Evolutionary conservation across 2,888 invertebrate genomes (phyloP), one percentile per base, ranked within the genome.

Genomic region (Cataglyphis albicans): DNA sequence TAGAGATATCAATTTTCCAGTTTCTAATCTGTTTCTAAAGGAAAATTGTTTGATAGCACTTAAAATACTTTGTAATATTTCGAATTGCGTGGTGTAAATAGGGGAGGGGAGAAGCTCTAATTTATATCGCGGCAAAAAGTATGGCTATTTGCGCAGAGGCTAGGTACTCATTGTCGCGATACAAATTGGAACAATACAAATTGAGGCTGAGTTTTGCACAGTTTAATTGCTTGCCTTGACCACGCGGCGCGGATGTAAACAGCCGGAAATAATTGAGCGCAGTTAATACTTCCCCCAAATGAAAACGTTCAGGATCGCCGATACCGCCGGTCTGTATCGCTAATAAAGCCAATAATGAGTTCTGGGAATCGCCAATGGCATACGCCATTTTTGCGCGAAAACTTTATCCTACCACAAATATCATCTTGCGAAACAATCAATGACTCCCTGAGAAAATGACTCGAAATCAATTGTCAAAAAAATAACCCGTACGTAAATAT

Each of bases 181-280:
- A 41, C 32, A 35, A 80, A 80, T 80, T 70, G 59, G 44, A 70
- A 35, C 44, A 59, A 41, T 59, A n/a, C n/a, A 52, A 52, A 52
- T 52, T 35, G 59, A 15, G 59, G 7, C 21, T 59, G 25, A 59
- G 68, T 59, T 78, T 68, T 44, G 68, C 78, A 59, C 68, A 48
- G 32, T 70, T 44, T 80, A 70, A 80, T 80, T 70, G 59, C 78
- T 80, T 48, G 59, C 48, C 59, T 70, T 80, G 78, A 80, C 70
- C 68, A 68, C 59, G 25, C 44, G 21, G 44, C 41, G 44, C 10
- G 21, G 55, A 76, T 41, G 68, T 80, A 70, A 80, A 61, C 25
- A 61, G 59, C 59, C 9, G 35, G 78, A 70, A 59, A 70, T 80
- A 80, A 70, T 25, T 21, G 35, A 21, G 21, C 29, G 15, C 59